phyloP scores from a whole-genome alignment of 2,113 vertebrate genomes.

The Ptychochromis oligacanthus region DNA sequence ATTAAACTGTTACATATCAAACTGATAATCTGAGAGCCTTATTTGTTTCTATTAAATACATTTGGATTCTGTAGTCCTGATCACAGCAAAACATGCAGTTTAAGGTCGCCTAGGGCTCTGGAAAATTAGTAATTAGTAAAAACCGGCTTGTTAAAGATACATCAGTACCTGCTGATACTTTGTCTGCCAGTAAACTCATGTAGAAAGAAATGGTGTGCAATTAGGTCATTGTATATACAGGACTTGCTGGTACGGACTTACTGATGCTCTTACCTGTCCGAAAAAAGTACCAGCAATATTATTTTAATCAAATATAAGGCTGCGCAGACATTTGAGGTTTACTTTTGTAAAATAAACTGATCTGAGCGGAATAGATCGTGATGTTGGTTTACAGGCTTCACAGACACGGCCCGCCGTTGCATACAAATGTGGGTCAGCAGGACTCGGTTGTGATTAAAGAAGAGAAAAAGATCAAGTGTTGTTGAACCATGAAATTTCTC shows the following conservation, averaged over 20 bases:
- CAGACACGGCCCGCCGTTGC: not conserved
- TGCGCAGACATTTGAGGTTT: not conserved
- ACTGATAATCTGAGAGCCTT: not conserved
- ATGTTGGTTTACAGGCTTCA: no score
- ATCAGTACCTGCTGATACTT: not conserved
- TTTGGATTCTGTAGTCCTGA: no score
- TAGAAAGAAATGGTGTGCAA: not conserved
- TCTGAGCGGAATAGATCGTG: no score
- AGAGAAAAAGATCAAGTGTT: conserved; percentile 20
- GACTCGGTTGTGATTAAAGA: not conserved
- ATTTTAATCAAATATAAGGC: not conserved
- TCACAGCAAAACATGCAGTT: no score
- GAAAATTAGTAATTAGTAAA: no score
- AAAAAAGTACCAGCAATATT: not conserved
- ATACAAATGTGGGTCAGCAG: conserved; percentile 47
- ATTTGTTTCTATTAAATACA: no score
- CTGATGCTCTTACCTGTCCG: no score
- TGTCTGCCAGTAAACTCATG: not conserved
- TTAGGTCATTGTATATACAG: no score
- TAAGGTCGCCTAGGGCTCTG: no score
- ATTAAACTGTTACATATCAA: not conserved
- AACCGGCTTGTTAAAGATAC: no score
- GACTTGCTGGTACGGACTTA: no score
- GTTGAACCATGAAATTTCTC: conserved; percentile 31
- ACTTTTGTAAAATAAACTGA: no score